Base-by-base conservation (phyloP, 2,113 vertebrate genomes). In the Jaculus jaculus region DNA sequence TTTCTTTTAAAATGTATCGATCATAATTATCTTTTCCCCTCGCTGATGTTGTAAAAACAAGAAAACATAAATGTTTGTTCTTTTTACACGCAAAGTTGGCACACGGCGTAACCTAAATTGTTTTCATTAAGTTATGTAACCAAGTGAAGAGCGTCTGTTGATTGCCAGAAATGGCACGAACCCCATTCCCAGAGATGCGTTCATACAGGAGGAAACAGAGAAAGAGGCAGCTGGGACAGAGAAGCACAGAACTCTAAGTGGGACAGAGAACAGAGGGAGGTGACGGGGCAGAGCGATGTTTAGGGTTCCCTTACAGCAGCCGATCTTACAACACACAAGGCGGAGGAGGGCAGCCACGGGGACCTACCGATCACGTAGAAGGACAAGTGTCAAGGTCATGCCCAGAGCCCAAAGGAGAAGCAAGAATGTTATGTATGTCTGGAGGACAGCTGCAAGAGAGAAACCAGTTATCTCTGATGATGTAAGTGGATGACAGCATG, bases 361-460 rank as follows among this genome's bases (percentile, higher is more conserved):
- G 63, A 65, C 58, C n/a, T n/a, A n/a, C n/a, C n/a, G n/a, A n/a
- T n/a, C n/a, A n/a, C n/a, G n/a, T n/a, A n/a, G n/a, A n/a, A 2
- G 47, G n/a, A 37, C 34, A n/a, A 12, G 34, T 2, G 61, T 6
- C 60, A 17, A 42, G 47, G 77, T 30, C 77, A 12, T 2, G 32
- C 5, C 13, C 7, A 21, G n/a, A n/a, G n/a, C n/a, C n/a, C n/a
- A n/a, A n/a, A n/a, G n/a, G n/a, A n/a, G n/a, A n/a, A n/a, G n/a
- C n/a, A n/a, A n/a, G n/a, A n/a, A n/a, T n/a, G n/a, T n/a, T 8
- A 37, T 26, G 1, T 0, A 0, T 4, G 12, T 32, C 54, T n/a
- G 3, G 15, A 63, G 24, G 18, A 7, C 0, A 47, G 42, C 66
- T 2, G 23, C 5, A 18, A 34, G 47, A 72, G 6, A 72, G 34